A percentile compares a stretch with the other conserved stretches of the same genome.
These are phyloP conservation scores for Akabosia matsudoensis DNA, from an alignment of 1,140 invertebrate genomes.

Conservation along the genomic window DNA sequence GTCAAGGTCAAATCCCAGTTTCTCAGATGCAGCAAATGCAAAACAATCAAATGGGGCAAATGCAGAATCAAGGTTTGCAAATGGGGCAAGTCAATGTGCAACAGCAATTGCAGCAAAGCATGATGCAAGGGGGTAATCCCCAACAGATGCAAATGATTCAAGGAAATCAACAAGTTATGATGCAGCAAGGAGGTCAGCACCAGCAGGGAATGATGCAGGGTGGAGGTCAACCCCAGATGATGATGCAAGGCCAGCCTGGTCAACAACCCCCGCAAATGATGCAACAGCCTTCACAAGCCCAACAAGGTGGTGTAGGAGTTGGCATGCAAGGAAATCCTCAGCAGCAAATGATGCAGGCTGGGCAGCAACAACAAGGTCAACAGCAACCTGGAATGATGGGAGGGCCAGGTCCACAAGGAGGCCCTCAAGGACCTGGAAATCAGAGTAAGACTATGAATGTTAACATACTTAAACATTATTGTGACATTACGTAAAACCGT, in stretches of 20 bases:
- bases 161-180: conserved; percentile 29
- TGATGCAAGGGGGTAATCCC: conserved; percentile 15
- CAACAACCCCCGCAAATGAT: conserved; percentile 32
- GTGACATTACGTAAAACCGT: background rate
- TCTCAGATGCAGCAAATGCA: conserved; percentile 35
- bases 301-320: conserved; percentile 12
- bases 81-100: conserved; percentile 58
- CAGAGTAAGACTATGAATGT: too few relatives aligned
- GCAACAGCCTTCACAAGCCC: background rate
- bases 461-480: too few relatives aligned
- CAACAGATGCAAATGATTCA: conserved; percentile 2
- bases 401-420: conserved; percentile 24
- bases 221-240: conserved; percentile 6
- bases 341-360: conserved; percentile 3
- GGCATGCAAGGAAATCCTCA: background rate
- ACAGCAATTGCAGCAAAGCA: conserved; percentile 52
- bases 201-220: background rate
- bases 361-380: conserved; percentile 37
- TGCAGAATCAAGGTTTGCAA: too few relatives aligned
- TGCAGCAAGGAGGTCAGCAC: conserved; percentile 25
- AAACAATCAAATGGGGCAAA: conserved; percentile 31
- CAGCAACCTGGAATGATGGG: conserved; percentile 27
- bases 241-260: background rate
- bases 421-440: too few relatives aligned
- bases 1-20: conserved; percentile 42